These are phyloP conservation scores for Chamaea fasciata DNA, from an alignment of 2,113 vertebrate species.

Conservation along the genomic window DNA sequence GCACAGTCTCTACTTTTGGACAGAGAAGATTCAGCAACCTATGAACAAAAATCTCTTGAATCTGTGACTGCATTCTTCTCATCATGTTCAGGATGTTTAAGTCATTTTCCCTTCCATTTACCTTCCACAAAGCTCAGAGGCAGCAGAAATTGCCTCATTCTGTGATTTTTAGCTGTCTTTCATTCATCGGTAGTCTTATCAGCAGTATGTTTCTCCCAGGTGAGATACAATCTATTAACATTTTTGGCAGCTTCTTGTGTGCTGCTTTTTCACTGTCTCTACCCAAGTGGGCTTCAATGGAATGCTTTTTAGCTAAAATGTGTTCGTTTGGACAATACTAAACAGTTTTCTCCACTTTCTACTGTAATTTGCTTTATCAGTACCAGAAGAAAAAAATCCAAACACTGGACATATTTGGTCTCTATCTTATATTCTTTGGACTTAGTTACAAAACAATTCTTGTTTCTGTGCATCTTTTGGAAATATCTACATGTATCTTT, in stretches of 20 bases:
- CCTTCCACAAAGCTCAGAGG: not conserved
- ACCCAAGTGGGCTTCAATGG: not conserved
- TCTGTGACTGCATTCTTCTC: not conserved
- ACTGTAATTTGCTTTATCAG: slow-evolving; percentile 22
- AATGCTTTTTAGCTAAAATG: not conserved
- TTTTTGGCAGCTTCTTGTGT: not conserved
- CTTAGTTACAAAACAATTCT: not conserved
- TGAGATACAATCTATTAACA: slow-evolving; percentile 39
- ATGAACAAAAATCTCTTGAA: not conserved
- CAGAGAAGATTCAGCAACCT: not conserved
- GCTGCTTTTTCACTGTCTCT: not conserved
- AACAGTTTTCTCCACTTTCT: not conserved
- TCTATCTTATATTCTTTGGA: not conserved
- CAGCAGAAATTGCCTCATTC: not conserved
- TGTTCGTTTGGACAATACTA: not conserved
- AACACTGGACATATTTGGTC: not conserved
- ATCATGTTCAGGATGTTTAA: not conserved
- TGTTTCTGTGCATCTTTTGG: not conserved
- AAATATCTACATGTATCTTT: not conserved
- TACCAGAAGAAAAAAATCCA: not conserved
- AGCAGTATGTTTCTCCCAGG: not conserved
- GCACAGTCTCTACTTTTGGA: not conserved
- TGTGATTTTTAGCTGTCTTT: not conserved
- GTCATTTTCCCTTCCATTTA: slow-evolving; percentile 5
- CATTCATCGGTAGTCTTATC: not conserved